phyloP scores from a whole-genome alignment of 2,797 vertebrate species.

The Argya squamiceps region DNA sequence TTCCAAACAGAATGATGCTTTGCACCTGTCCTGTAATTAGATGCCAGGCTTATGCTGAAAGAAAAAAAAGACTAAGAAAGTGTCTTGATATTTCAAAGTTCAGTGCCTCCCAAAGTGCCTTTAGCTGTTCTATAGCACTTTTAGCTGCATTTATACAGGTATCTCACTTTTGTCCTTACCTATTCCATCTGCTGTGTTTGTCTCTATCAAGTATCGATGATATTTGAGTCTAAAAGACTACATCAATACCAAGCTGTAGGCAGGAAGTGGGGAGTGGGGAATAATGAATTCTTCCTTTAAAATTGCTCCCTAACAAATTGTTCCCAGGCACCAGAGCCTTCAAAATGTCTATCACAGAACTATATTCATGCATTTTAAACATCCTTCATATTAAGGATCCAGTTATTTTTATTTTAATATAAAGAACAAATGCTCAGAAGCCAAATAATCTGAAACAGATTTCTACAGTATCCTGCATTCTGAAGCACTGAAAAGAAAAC shows the following conservation, averaged over 20 bases:
- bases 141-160: neutral
- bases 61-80: neutral
- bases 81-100: neutral
- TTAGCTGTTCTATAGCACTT: neutral
- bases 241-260: constrained; percentile 2
- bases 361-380: neutral
- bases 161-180: neutral
- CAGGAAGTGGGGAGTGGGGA: neutral
- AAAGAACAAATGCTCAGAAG: neutral
- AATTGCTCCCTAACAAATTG: neutral
- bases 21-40: neutral
- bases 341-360: neutral
- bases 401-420: neutral
- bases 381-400: neutral
- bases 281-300: constrained; percentile 1
- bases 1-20: neutral
- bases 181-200: neutral
- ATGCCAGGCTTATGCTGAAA: neutral
- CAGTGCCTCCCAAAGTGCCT: neutral
- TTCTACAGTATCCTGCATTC: neutral
- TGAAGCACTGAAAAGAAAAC: neutral
- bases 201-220: neutral
- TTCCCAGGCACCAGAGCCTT: neutral
- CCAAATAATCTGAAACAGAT: neutral
- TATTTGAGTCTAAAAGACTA: neutral